A percentile compares a stretch with the other conserved stretches of the same genome.
These are phyloP conservation scores for Drosophila longiperda DNA, from an alignment of 2,888 invertebrate species.

Conservation along the genomic window DNA sequence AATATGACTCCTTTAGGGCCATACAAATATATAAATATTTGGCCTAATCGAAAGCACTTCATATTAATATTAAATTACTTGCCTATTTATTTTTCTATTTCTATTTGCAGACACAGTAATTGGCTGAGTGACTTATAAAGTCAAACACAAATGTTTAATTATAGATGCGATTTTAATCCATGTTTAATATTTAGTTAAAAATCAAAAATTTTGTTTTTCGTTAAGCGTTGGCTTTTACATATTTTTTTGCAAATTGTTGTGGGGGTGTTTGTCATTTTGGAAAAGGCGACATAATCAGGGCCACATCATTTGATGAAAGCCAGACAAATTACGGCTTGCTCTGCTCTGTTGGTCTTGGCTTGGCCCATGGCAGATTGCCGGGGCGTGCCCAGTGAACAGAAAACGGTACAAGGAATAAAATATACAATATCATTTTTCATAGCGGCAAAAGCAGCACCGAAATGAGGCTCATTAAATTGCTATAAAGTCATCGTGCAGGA, in stretches of 20 bases:
- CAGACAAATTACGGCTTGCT: slow-evolving; percentile 64
- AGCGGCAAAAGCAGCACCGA: slow-evolving; percentile 10
- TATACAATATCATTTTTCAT: slow-evolving; percentile 71
- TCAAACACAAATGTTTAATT: background rate
- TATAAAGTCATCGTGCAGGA: slow-evolving; percentile 70
- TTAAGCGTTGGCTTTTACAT: slow-evolving; percentile 10
- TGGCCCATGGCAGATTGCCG: slow-evolving; percentile 30
- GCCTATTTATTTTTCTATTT: background rate
- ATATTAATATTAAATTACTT: background rate
- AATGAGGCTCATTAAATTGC: slow-evolving; percentile 72
- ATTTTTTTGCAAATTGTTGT: slow-evolving; percentile 31
- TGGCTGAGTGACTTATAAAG: background rate
- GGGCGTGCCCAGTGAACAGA: slow-evolving; percentile 26
- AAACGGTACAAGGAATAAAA: slow-evolving; percentile 17
- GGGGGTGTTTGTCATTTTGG: slow-evolving; percentile 10
- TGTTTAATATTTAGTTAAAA: slow-evolving; percentile 8
- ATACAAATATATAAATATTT: background rate
- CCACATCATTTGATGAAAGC: slow-evolving; percentile 48
- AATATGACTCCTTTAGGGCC: background rate
- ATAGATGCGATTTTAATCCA: too few species aligned
- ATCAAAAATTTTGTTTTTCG: slow-evolving; percentile 1
- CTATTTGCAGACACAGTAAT: background rate
- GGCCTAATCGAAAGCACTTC: background rate
- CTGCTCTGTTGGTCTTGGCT: slow-evolving; percentile 7
- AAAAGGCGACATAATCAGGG: slow-evolving; percentile 24